Evolutionary conservation across 2,888 invertebrate species (phyloP).

Genomic region (Apocheima hispidaria): DNA sequence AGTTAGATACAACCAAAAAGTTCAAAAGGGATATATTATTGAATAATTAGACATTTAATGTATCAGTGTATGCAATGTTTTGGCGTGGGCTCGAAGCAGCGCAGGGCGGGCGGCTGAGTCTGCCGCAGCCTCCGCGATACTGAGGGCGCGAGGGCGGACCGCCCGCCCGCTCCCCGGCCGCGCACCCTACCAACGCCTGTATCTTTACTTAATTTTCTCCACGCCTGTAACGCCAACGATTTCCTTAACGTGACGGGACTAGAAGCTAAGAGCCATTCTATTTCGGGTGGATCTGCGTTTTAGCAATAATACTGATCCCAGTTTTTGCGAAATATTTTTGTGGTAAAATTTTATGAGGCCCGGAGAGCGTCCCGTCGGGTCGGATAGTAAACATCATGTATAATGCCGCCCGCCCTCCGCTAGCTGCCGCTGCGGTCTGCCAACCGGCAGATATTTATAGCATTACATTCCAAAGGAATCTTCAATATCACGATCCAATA

Average conservation of each 20-base stretch:
- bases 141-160: constrained; percentile 65
- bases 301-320: constrained; percentile 41
- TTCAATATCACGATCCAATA: constrained; percentile 63
- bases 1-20: background rate
- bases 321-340: constrained; percentile 37
- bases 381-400: constrained; percentile 57
- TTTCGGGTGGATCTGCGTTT: constrained; percentile 48
- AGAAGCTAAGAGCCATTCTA: constrained; percentile 51
- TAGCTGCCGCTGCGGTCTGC: constrained; percentile 43
- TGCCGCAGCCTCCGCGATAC: constrained; percentile 85
- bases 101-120: constrained; percentile 73
- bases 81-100: constrained; percentile 57
- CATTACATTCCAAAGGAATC: constrained; percentile 58
- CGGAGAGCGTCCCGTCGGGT: constrained; percentile 45
- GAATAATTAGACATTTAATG: constrained; percentile 29
- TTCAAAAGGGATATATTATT: constrained; percentile 3
- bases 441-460: constrained; percentile 55
- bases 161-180: constrained; percentile 50
- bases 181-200: constrained; percentile 64
- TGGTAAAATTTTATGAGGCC: constrained; percentile 44
- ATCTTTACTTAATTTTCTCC: constrained; percentile 79
- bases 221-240: constrained; percentile 72
- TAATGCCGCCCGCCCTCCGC: constrained; percentile 47
- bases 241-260: constrained; percentile 65
- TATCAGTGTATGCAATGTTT: constrained; percentile 60